Base-by-base conservation (phyloP, 1,140 invertebrate genomes). In the Trichonephila inaurata region DNA sequence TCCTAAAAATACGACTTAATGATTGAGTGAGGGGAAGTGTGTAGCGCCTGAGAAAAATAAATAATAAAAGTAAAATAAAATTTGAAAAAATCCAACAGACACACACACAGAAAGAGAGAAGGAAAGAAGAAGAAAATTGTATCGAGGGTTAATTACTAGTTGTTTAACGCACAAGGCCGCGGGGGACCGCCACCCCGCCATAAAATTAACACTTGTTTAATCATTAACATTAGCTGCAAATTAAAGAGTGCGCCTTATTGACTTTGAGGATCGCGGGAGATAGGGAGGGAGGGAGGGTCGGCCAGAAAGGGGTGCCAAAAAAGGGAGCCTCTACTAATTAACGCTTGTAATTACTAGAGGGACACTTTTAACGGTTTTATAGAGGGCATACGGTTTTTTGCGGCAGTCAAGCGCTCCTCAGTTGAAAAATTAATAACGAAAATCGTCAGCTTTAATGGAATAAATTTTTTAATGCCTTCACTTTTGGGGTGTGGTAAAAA, bases 131-230 rank as follows among this genome's bases (percentile, higher is more conserved):
- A 93, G 92, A 93, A 88, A 82, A 93, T 33, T 93, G 92, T 93
- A 93, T 93, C 92, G 92, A 44, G 66, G 92, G 92, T 93, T 93
- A 93, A 93, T 93, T 93, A 93, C 92, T 93, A 93, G 85, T 93
- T 93, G 92, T 93, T 93, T 93, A 88, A 93, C 92, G 92, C 85
- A 44, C n/a, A 44, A 44, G 66, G 44, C 92, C 66, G 58, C 77
- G 51, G 85, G 90, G 90, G 92, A 88, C 83, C 69, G 18, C 85
- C 91, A 16, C 64, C 91, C 92, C 92, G 66, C 92, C 92, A 93
- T 93, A 93, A 93, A 93, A 93, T 93, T 93, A 93, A 93, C 92
- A 93, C 92, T 93, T 93, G 92, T 93, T 93, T 93, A 93, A 93
- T 93, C 92, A 93, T 93, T 93, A 93, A 93, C 92, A 93, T 93